Percentiles rank a stretch among this genome's conserved stretches.
These are phyloP conservation scores for Nasua narica DNA, from an alignment of 2,797 vertebrate species.

Conservation along the genomic window DNA sequence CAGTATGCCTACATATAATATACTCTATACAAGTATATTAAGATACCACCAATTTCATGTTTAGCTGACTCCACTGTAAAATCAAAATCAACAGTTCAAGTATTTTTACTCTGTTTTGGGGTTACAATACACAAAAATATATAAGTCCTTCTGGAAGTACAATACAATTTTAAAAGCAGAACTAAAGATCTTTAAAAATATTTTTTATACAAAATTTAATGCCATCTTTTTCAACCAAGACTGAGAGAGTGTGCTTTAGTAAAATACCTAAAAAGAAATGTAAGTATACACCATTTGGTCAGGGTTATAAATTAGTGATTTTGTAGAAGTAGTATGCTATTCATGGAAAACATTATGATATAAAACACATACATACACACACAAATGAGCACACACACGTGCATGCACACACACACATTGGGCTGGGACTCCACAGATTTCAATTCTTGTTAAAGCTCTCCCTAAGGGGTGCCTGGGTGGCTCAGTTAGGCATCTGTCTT, in stretches of 20 bases:
- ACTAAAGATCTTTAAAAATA: background rate
- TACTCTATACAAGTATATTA: background rate
- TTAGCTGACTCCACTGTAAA: slow-evolving; percentile 7
- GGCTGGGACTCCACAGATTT: background rate
- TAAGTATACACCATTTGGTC: background rate
- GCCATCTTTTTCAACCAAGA: background rate
- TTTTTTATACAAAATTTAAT: background rate
- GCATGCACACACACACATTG: background rate
- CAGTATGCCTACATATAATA: background rate
- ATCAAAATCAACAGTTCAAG: slow-evolving; percentile 23
- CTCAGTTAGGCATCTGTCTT: no score
- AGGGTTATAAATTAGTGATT: background rate
- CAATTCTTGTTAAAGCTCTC: background rate
- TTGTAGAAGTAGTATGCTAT: background rate
- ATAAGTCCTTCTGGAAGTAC: background rate
- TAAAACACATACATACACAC: background rate
- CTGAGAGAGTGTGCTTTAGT: background rate
- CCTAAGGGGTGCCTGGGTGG: background rate
- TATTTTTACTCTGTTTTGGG: background rate
- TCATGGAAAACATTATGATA: background rate
- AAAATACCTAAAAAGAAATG: slow-evolving; percentile 8
- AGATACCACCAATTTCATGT: background rate
- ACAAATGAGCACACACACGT: background rate
- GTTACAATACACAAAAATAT: background rate
- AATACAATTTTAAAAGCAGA: slow-evolving; percentile 15